Conservation (phyloP, 30 jellyfish, hydroid and myxozoan species). For the Mastigias papua region DNA sequence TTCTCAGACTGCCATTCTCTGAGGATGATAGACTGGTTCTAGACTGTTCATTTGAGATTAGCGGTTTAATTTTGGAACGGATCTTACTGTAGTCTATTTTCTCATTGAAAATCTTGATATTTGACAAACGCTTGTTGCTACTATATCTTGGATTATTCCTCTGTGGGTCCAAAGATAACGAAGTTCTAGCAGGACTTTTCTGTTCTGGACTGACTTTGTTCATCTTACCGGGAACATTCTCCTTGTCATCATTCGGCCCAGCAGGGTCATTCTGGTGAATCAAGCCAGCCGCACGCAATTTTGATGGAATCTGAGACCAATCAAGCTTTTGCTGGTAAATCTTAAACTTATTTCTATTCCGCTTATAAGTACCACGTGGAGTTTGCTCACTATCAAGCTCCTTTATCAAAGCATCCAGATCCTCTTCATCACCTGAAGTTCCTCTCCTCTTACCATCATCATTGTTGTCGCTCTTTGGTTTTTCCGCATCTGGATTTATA, state of each 20-base stretch:
- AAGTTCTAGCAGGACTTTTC: constrained; percentile 1
- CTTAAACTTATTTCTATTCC: constrained; percentile 37
- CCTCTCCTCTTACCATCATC: constrained; percentile 10
- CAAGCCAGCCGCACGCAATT: constrained; percentile 71
- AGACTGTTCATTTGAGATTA: constrained; percentile 7
- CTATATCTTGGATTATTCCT: neutral
- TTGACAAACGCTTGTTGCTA: constrained; percentile 23
- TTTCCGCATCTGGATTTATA: neutral
- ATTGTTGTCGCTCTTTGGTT: neutral
- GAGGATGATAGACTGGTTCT: neutral
- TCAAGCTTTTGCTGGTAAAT: constrained; percentile 66
- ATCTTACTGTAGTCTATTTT: constrained; percentile 41
- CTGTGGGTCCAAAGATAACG: neutral
- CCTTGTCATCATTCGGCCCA: neutral
- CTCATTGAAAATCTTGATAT: constrained; percentile 53
- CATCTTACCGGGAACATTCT: constrained; percentile 13
- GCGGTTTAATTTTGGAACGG: constrained; percentile 24
- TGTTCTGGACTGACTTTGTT: constrained; percentile 57
- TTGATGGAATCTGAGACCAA: constrained; percentile 89
- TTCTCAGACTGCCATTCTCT: constrained; percentile 25
- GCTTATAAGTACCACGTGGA: constrained; percentile 37
- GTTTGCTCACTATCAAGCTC: constrained; percentile 54
- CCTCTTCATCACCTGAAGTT: constrained; percentile 13
- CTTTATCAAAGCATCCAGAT: constrained; percentile 19
- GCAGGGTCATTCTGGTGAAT: neutral